A percentile compares a stretch with the other conserved stretches of the same genome.
Evolutionary conservation across 2,113 vertebrate genomes (phyloP).

Genomic region (Pygoscelis antarcticus): DNA sequence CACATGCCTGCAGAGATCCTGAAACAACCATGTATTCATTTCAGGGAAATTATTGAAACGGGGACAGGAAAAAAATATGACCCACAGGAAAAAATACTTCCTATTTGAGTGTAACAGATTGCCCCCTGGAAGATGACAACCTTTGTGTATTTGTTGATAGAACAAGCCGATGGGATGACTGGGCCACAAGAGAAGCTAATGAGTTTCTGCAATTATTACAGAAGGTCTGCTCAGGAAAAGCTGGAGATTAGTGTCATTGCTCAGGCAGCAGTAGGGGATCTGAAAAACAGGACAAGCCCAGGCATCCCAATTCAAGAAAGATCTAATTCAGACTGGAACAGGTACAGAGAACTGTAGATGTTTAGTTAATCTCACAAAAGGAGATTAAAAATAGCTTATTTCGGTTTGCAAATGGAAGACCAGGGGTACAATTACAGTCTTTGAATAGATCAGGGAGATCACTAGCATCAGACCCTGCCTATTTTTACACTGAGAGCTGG

Average conservation of each 20-base stretch:
- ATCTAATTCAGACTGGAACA: neutral
- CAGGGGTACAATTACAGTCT: neutral
- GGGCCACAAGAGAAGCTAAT: slow-evolving; percentile 14
- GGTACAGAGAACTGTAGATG: neutral
- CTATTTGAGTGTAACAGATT: neutral
- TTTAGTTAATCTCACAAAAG: slow-evolving; percentile 14
- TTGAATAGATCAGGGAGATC: neutral
- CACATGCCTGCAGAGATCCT: fast-evolving
- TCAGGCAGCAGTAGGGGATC: neutral
- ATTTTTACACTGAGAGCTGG: neutral
- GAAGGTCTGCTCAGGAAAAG: neutral
- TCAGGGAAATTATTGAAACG: neutral
- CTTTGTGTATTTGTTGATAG: neutral
- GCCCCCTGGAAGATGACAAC: neutral
- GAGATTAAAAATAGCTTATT: neutral
- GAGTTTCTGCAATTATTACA: slow-evolving; percentile 12
- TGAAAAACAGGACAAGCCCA: neutral
- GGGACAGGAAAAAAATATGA: neutral
- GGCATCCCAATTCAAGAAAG: neutral
- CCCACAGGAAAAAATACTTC: neutral
- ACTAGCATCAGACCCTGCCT: neutral
- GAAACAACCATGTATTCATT: neutral
- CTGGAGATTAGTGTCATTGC: neutral
- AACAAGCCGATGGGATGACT: neutral
- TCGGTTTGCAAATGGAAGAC: neutral